phyloP scores from a whole-genome alignment of 2,113 vertebrate genomes.

The Chlorodrepanis virens region DNA sequence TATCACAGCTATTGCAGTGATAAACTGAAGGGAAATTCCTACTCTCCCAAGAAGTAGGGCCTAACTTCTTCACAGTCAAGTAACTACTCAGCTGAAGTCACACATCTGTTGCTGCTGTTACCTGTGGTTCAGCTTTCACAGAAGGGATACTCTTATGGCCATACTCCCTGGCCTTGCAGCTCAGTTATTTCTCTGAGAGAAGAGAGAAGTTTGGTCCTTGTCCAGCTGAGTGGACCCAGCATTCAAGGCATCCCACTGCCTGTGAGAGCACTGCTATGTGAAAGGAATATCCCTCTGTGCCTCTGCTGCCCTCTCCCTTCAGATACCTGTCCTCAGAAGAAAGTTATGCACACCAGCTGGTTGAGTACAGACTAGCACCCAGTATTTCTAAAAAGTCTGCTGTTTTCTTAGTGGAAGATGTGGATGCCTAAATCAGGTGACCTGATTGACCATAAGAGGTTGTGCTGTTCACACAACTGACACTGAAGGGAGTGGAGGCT shows the following conservation, averaged over 20 bases:
- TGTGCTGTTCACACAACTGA: not conserved
- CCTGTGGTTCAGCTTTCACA: not conserved
- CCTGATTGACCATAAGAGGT: not conserved
- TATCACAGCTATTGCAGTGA: not conserved
- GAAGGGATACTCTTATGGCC: not conserved
- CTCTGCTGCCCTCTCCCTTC: not conserved
- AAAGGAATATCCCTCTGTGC: not conserved
- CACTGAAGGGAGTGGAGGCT: not conserved
- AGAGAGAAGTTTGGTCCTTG: not conserved
- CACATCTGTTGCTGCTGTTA: not conserved
- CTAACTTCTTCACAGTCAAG: not conserved
- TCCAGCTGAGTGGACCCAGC: not conserved
- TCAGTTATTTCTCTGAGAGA: not conserved
- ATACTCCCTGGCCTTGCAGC: not conserved
- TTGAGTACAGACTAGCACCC: not conserved
- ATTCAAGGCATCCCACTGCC: not conserved
- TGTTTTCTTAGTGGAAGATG: not conserved
- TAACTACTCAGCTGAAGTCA: not conserved
- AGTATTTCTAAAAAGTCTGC: not conserved
- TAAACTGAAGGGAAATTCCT: not conserved
- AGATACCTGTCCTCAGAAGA: not conserved
- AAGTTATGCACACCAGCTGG: rapidly evolving
- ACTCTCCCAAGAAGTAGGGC: not conserved
- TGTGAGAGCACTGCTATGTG: not conserved
- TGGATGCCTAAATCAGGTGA: not conserved